Conservation (phyloP, 2,888 invertebrate species). For the Apotomis capreana region DNA sequence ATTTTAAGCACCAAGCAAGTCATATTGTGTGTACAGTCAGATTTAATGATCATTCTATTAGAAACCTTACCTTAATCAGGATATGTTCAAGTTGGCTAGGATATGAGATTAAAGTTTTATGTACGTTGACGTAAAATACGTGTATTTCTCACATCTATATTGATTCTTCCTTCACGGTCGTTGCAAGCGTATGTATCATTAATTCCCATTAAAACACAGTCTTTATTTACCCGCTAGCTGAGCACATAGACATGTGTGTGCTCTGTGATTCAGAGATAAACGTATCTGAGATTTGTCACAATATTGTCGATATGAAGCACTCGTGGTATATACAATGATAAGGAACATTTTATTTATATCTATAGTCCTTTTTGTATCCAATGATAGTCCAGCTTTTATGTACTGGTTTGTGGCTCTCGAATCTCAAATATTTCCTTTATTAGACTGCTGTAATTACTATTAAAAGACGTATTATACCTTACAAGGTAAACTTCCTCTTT, state of each 20-base stretch:
- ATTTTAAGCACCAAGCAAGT: too few species aligned
- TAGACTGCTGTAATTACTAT: too few species aligned
- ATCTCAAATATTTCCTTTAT: too few species aligned
- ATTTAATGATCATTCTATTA: too few species aligned
- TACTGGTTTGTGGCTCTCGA: too few species aligned
- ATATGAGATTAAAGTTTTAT: neutral
- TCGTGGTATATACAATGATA: neutral
- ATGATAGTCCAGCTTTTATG: too few species aligned
- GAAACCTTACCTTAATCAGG: too few species aligned
- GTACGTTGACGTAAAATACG: neutral
- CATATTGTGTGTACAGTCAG: too few species aligned
- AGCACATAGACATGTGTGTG: conserved; percentile 27
- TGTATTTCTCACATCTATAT: neutral
- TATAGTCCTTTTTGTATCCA: too few species aligned
- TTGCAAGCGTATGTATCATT: conserved; percentile 4
- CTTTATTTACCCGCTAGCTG: conserved; percentile 34
- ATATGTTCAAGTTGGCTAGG: too few species aligned
- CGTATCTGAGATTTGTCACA: conserved; percentile 17
- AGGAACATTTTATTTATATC: neutral
- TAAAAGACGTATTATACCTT: too few species aligned
- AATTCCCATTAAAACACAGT: conserved; percentile 13
- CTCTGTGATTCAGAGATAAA: conserved; percentile 36
- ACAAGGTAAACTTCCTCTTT: too few species aligned
- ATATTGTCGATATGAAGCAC: conserved; percentile 12
- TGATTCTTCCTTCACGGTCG: neutral